Percentiles rank a stretch among this genome's conserved stretches.
phyloP scores from a whole-genome alignment of 2,797 vertebrate genomes.

The Okamejei kenojei region DNA sequence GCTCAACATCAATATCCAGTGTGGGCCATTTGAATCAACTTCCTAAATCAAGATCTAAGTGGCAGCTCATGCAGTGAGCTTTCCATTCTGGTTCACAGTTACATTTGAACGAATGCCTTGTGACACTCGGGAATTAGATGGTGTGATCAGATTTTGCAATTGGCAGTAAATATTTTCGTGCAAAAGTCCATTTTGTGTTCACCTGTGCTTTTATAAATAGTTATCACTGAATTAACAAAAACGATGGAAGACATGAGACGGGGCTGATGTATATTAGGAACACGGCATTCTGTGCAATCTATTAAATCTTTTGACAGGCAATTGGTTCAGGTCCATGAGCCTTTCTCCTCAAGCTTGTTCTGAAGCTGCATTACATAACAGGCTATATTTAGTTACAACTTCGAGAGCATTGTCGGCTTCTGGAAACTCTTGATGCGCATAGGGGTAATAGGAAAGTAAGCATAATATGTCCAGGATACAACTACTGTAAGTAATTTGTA shows the following conservation, averaged over 20 bases:
- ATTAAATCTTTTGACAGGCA: background rate
- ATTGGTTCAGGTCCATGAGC: background rate
- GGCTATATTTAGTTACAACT: background rate
- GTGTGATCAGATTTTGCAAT: background rate
- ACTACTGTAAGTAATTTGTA: background rate
- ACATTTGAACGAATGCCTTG: background rate
- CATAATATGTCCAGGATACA: background rate
- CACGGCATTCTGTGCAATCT: background rate
- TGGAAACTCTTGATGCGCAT: background rate
- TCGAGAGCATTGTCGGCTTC: background rate
- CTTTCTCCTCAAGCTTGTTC: background rate
- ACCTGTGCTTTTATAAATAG: background rate
- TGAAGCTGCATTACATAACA: background rate
- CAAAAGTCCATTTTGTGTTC: background rate
- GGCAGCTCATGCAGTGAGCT: slow-evolving; percentile 14
- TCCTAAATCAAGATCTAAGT: slow-evolving; percentile 27
- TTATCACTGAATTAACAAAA: background rate
- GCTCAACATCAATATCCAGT: background rate
- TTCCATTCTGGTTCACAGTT: slow-evolving; percentile 14
- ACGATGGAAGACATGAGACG: background rate
- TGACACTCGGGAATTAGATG: background rate
- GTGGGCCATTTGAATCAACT: background rate
- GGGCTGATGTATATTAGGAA: background rate
- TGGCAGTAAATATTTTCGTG: background rate
- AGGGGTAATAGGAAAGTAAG: background rate